Percentiles rank a stretch among this genome's conserved stretches.
phyloP scores from a whole-genome alignment of 2,888 invertebrate genomes.

The Iselma pallidipennis region DNA sequence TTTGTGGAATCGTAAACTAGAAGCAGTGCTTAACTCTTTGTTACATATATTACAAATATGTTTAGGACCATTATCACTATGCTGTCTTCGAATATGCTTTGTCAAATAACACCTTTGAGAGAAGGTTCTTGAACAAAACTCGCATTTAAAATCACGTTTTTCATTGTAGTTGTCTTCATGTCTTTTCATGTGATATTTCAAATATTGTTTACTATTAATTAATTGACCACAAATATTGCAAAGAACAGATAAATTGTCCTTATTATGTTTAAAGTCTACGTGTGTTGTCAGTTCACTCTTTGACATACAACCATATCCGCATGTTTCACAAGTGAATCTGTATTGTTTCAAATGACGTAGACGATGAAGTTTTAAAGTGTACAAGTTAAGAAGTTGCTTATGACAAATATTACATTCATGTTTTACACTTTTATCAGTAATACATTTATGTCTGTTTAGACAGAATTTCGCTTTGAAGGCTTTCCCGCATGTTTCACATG shows the following conservation, averaged over 20 bases:
- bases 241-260: conserved; percentile 40
- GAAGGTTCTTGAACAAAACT: conserved; percentile 41
- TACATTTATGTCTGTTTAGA: conserved; percentile 25
- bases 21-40: conserved; percentile 45
- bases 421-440: conserved; percentile 14
- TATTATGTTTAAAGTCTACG: conserved; percentile 37
- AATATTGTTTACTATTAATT: conserved; percentile 36
- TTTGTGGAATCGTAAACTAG: conserved; percentile 43
- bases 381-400: conserved; percentile 54
- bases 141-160: conserved; percentile 45
- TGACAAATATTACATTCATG: conserved; percentile 60
- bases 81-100: conserved; percentile 36
- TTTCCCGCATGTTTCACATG: conserved; percentile 31
- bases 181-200: conserved; percentile 38
- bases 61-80: conserved; percentile 36
- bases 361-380: conserved; percentile 56
- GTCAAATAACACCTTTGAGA: conserved; percentile 37
- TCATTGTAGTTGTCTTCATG: conserved; percentile 33
- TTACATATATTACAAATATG: neutral
- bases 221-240: conserved; percentile 40
- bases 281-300: conserved; percentile 39
- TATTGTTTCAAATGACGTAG: conserved; percentile 59
- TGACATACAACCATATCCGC: conserved; percentile 38
- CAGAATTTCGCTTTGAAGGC: conserved; percentile 30
- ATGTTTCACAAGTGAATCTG: conserved; percentile 56